These are phyloP conservation scores for Cossypha caffra DNA, from an alignment of 2,797 vertebrate species.

Conservation along the genomic window DNA sequence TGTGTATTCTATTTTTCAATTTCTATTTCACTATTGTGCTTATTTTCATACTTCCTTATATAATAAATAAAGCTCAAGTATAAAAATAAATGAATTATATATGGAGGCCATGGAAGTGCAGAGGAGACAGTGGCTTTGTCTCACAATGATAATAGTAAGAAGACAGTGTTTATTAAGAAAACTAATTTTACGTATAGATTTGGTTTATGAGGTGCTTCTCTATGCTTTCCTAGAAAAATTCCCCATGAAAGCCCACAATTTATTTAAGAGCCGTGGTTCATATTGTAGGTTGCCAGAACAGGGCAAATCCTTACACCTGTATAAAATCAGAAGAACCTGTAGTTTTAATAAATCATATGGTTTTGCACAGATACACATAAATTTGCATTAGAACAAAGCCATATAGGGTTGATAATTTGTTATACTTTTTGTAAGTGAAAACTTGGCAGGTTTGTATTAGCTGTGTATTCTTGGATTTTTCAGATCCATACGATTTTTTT, in stretches of 20 bases:
- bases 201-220: not conserved
- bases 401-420: not conserved
- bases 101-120: not conserved
- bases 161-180: not conserved
- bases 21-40: not conserved
- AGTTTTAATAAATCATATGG: not conserved
- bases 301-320: not conserved
- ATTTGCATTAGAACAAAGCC: not conserved
- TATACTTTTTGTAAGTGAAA: not conserved
- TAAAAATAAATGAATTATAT: not conserved
- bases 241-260: not conserved
- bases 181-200: not conserved
- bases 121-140: not conserved
- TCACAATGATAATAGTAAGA: not conserved
- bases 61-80: not conserved
- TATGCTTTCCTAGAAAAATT: not conserved
- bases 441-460: not conserved
- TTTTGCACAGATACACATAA: not conserved
- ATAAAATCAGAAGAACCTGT: not conserved
- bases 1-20: too few relatives aligned
- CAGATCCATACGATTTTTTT: not conserved
- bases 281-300: not conserved
- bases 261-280: not conserved
- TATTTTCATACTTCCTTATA: not conserved
- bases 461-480: not conserved